phyloP scores from a whole-genome alignment of 2,888 invertebrate genomes.

The Globia sparganii region DNA sequence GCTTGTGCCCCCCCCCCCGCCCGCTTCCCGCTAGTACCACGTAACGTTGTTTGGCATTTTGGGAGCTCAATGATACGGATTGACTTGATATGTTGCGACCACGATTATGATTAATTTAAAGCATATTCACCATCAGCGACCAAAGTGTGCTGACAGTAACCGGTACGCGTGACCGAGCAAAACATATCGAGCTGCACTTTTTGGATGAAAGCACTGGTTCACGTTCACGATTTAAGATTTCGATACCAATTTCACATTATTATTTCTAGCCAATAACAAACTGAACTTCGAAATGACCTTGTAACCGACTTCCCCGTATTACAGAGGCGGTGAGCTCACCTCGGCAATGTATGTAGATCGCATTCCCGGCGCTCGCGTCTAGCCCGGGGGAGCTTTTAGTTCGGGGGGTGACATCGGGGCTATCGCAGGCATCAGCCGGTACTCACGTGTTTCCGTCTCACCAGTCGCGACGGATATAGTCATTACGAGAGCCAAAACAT shows the following conservation, averaged over 20 bases:
- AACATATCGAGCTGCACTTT: neutral
- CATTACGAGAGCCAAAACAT: conserved; percentile 26
- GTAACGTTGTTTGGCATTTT: conserved; percentile 14
- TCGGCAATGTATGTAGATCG: conserved; percentile 33
- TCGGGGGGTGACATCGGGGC: conserved; percentile 6
- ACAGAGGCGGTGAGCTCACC: neutral
- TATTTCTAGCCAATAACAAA: neutral
- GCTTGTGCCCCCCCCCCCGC: conserved; percentile 33
- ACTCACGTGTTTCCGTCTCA: conserved; percentile 16
- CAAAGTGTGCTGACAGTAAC: neutral
- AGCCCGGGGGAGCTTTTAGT: neutral
- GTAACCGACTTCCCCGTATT: conserved; percentile 9
- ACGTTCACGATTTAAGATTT: neutral
- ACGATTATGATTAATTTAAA: neutral
- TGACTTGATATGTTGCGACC: neutral
- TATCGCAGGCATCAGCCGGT: conserved; percentile 13
- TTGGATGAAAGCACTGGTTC: neutral
- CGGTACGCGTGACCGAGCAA: too few species aligned
- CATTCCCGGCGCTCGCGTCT: conserved; percentile 21
- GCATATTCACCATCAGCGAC: neutral
- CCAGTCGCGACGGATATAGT: conserved; percentile 21
- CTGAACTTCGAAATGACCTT: neutral
- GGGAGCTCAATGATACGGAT: conserved; percentile 13
- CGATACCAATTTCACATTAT: neutral
- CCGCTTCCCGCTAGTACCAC: neutral